These are phyloP conservation scores for Baccha elongata DNA, from an alignment of 2,888 invertebrate species.

Conservation along the genomic window DNA sequence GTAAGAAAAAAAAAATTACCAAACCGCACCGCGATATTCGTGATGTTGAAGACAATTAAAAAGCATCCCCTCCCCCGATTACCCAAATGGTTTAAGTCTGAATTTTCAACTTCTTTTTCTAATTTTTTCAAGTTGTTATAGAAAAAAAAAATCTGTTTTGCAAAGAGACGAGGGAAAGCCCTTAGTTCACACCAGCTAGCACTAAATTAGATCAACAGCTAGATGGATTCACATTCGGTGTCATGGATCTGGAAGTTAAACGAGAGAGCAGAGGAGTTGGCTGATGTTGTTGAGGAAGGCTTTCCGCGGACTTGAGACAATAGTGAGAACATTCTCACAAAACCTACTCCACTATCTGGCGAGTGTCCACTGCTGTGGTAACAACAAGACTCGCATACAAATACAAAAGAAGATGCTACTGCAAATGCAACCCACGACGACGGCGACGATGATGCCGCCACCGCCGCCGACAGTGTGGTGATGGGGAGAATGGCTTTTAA, in stretches of 20 bases:
- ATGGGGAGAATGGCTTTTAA: slow-evolving; percentile 61
- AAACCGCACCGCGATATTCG: slow-evolving; percentile 64
- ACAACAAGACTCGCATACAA: slow-evolving; percentile 37
- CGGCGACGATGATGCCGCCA: not conserved
- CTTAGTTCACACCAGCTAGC: slow-evolving; percentile 72
- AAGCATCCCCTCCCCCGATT: slow-evolving; percentile 65
- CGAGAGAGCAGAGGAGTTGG: slow-evolving; percentile 6
- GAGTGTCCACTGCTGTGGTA: slow-evolving; percentile 51
- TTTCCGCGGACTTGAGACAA: slow-evolving; percentile 77
- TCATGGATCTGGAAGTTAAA: slow-evolving; percentile 68
- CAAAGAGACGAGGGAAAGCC: slow-evolving; percentile 63
- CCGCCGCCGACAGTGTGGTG: not conserved
- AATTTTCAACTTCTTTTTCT: slow-evolving; percentile 29
- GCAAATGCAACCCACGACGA: slow-evolving; percentile 50
- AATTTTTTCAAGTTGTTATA: slow-evolving; percentile 38
- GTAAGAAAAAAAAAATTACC: slow-evolving; percentile 25
- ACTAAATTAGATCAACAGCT: slow-evolving; percentile 74
- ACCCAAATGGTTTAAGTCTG: slow-evolving; percentile 27
- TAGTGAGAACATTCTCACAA: slow-evolving; percentile 83
- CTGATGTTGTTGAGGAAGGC: slow-evolving; percentile 23
- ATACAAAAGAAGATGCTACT: slow-evolving; percentile 70
- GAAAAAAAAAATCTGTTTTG: slow-evolving; percentile 11
- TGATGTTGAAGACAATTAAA: slow-evolving; percentile 74
- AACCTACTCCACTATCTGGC: slow-evolving; percentile 58
- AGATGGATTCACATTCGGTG: slow-evolving; percentile 74